These are phyloP conservation scores for Temnothorax longispinosus DNA, from an alignment of 1,140 invertebrate species.

Conservation along the genomic window DNA sequence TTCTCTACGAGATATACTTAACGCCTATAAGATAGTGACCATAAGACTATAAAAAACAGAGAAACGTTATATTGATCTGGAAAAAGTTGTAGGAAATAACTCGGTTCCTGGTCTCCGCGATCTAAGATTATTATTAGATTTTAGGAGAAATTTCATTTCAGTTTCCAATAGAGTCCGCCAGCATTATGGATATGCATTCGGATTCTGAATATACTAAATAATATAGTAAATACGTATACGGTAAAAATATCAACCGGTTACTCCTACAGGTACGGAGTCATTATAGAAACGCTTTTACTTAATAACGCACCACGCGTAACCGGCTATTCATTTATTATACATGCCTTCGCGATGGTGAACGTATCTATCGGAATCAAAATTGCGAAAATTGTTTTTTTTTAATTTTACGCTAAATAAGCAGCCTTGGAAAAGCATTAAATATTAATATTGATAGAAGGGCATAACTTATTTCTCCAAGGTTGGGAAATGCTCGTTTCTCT, in stretches of 20 bases:
- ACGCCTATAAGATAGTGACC: not conserved
- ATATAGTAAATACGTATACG: not conserved
- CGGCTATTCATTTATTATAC: not conserved
- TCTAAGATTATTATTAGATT: not conserved
- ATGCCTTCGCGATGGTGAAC: not conserved
- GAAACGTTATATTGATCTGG: not conserved
- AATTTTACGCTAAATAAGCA: not conserved
- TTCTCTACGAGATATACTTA: not conserved
- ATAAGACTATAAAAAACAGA: not conserved
- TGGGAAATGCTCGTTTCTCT: conserved; percentile 4
- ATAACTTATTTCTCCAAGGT: not conserved
- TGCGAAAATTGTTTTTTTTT: conserved; percentile 7
- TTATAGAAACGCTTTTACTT: conserved; percentile 37
- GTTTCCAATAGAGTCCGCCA: not conserved
- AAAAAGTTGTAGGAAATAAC: conserved; percentile 1
- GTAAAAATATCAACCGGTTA: conserved; percentile 41
- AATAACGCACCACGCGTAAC: not conserved
- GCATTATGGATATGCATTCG: not conserved
- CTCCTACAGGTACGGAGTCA: not conserved
- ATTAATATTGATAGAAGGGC: not conserved
- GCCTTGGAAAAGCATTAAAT: not conserved
- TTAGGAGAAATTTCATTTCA: conserved; percentile 3
- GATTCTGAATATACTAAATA: conserved; percentile 4
- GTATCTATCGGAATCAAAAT: not conserved
- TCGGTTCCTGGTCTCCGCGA: too few relatives aligned